These are phyloP conservation scores for Microcebus tavaratra DNA, from an alignment of 2,113 vertebrate genomes.

Conservation along the genomic window DNA sequence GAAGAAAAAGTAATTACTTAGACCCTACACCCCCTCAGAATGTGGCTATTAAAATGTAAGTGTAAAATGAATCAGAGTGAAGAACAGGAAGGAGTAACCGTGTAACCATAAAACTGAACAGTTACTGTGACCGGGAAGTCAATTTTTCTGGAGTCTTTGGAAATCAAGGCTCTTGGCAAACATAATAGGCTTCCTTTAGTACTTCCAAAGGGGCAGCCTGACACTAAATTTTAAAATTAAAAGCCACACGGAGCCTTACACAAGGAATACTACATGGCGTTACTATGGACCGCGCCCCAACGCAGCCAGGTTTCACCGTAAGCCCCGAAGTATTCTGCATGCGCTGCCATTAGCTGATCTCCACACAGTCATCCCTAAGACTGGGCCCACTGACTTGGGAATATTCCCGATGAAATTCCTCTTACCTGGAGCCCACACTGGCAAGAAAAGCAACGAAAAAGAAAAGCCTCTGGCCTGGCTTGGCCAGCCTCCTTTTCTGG, in stretches of 20 bases:
- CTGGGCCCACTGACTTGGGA: background rate
- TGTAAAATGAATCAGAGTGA: background rate
- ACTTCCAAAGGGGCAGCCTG: background rate
- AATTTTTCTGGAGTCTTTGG: background rate
- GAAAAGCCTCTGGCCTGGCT: background rate
- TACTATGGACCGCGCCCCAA: background rate
- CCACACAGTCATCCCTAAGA: background rate
- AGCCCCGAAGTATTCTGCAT: background rate
- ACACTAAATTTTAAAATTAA: background rate
- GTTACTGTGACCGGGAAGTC: background rate
- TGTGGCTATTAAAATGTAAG: background rate
- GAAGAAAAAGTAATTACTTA: background rate
- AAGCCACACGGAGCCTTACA: background rate
- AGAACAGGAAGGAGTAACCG: conserved; percentile 2
- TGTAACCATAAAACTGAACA: background rate
- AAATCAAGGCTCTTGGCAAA: conserved; percentile 7
- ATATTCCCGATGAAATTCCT: background rate
- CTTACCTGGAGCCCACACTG: background rate
- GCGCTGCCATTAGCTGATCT: background rate
- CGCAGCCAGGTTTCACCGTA: background rate
- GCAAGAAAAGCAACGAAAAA: no score
- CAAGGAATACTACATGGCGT: background rate
- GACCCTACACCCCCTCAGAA: background rate
- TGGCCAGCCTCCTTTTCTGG: background rate
- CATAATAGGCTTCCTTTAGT: background rate